Evolutionary conservation across 2,113 vertebrate species (phyloP), one percentile per base, ranked within the genome.

Genomic region (Seriola quinqueradiata): DNA sequence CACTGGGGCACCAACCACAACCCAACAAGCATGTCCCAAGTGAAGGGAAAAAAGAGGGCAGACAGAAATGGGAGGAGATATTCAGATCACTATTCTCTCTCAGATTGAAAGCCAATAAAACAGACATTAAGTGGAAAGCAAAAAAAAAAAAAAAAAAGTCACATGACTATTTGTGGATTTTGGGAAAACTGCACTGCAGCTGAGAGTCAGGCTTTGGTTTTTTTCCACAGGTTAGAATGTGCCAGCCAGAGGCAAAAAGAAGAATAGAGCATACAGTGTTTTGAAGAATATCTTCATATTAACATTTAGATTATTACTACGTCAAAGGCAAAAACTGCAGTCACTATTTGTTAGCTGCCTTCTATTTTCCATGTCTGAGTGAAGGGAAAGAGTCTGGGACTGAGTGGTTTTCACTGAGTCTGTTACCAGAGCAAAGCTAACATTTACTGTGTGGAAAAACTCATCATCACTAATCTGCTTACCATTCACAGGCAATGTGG

Each of bases 1-100:
- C 85, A 99, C 98, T 99, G 95, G 71, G 86, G 83, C 87, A 86
- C 72, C 91, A 93, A 88, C 87, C 91, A 92, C 86, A 91, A 91
- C 87, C 90, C 85, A 84, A 92, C 85, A 87, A 87, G 70, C 87
- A 82, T 44, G 89, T 90, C 85, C 91, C 88, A 79, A 87, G 87
- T 59, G 83, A 77, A 85, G 81, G 86, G 76, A 86, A 71, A 82
- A 70, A 77, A 87, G 73, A 87, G 74, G 85, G 84, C 88, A 90
- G 83, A 88, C 83, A 92, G 83, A 92, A 84, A 87, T 79, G 86
- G 79, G 89, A 64, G 87, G 84, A 90, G 82, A 92, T 93, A 87
- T 93, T 93, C 84, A 93, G 89, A 91, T 87, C 70, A 86, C 87
- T 89, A 81, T 75, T 87, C 83, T 86, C 75, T 90, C 79, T 80